Evolutionary conservation across 2,113 vertebrate species (phyloP), one percentile per base, ranked within the genome.

Genomic region (Paratilapia polleni): DNA sequence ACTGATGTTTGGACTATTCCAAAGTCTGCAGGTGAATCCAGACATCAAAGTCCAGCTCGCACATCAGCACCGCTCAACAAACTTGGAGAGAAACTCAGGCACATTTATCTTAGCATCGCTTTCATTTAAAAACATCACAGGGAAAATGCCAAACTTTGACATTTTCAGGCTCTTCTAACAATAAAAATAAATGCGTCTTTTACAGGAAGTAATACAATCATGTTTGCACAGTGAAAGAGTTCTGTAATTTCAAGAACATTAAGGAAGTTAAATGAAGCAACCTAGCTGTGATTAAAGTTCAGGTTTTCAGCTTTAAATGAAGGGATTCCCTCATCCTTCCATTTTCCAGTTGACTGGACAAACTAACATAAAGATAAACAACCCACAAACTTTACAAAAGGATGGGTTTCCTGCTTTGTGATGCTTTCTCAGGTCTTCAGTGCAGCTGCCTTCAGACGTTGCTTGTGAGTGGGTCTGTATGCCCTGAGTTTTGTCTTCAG

Each of bases 401-500:
- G 36, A n/a, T 66, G 62, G 61, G 34, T 38, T 64, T 13, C 2
- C 60, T 62, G 31, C 19, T 13, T 31, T 41, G 12, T 66, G 63
- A 43, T n/a, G 13, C n/a, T 4, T 47, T 68, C 22, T 66, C 63
- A 26, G 64, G 38, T 26, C 63, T 66, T 36, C 63, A 24, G 63
- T 43, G 63, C 63, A 43, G 63, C 63, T 43, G 63, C 63, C 41
- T 66, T 66, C 41, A 68, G 41, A 41, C 28, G 63, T 22, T 26
- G 38, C 38, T 1, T 5, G 14, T 49, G 6, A 0, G 13, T 49
- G 15, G 22, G 3, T 68, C 5, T 68, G 6, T 47, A 2, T 49
- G 41, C 41, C 64, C 22, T 28, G 22, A 28, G 64, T 6, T 19
- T 26, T 28, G 22, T 47, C 41, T 68, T 47, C 26, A 5, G 22